Evolutionary conservation across 2,888 invertebrate genomes (phyloP).

Genomic region (Lapara coniferarum): DNA sequence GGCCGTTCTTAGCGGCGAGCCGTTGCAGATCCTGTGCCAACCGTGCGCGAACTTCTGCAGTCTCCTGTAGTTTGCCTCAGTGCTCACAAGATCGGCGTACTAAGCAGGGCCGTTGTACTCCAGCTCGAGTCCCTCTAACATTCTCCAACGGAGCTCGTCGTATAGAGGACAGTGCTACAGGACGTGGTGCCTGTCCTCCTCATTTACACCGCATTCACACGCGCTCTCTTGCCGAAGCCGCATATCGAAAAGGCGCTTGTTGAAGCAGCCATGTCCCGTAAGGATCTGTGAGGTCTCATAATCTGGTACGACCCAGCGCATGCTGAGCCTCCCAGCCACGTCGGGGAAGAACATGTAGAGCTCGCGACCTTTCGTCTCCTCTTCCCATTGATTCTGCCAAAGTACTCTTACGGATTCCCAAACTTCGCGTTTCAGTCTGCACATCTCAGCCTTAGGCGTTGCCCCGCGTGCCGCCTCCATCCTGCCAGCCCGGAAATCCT

Average conservation of each 20-base stretch:
- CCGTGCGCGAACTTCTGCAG: not conserved
- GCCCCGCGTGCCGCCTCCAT: not conserved
- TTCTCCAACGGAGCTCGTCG: not conserved
- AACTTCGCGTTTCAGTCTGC: not conserved
- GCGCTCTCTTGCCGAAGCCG: not conserved
- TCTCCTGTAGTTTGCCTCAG: not conserved
- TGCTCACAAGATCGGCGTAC: not conserved
- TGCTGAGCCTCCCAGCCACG: conserved; percentile 32
- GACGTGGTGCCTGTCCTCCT: conserved; percentile 20
- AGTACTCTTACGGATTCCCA: conserved; percentile 26
- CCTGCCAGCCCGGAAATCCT: conserved; percentile 32
- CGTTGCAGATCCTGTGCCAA: not conserved
- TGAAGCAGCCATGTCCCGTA: conserved; percentile 34
- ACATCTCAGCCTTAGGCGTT: not conserved
- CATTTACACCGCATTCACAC: conserved; percentile 2
- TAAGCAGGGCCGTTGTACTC: not conserved
- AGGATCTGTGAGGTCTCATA: conserved; percentile 37
- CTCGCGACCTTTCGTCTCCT: conserved; percentile 34
- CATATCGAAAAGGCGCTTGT: conserved; percentile 20
- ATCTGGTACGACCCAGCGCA: conserved; percentile 40
- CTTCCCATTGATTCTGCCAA: conserved; percentile 39
- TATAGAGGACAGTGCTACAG: conserved; percentile 24
- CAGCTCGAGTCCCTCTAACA: conserved; percentile 16
- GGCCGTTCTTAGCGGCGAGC: not conserved
- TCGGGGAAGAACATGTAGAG: conserved; percentile 39